Conservation (phyloP, 1,140 invertebrate species). For the Oreohelix idahoensis region DNA sequence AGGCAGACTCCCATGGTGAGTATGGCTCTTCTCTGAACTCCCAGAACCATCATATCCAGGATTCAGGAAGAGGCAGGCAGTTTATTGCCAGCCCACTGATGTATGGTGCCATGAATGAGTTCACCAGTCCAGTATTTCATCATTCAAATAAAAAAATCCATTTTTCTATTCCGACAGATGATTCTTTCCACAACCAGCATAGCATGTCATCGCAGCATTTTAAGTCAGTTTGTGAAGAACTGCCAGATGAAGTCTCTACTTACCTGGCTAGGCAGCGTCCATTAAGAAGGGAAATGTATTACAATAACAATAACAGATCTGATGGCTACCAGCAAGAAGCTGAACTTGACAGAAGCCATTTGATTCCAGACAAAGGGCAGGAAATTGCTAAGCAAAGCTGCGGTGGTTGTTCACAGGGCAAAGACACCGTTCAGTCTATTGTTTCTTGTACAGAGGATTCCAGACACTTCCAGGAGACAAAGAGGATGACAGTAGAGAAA, state of each 20-base stretch:
- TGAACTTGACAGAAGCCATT: not conserved
- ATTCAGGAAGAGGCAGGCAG: not conserved
- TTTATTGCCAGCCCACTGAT: not conserved
- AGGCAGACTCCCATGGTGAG: not conserved
- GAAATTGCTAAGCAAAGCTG: not conserved
- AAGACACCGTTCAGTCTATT: not conserved
- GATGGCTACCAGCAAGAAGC: not conserved
- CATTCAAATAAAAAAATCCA: not conserved
- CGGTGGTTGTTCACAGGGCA: not conserved
- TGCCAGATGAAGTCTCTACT: not conserved
- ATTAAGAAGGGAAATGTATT: not conserved
- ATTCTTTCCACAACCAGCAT: not conserved
- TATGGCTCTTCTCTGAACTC: not conserved
- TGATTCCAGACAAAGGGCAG: not conserved
- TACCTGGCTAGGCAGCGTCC: not conserved
- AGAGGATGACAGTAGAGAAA: not conserved
- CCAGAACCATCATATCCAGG: not conserved
- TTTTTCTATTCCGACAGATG: not conserved
- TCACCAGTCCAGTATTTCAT: not conserved
- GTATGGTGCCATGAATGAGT: not conserved
- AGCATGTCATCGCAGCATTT: not conserved
- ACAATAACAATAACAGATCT: conserved; percentile 1
- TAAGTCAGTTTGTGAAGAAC: not conserved
- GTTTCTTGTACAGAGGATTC: not conserved
- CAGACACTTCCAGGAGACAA: not conserved